Evolutionary conservation across 2,797 vertebrate genomes (phyloP).

Genomic region (Myioborus miniatus): DNA sequence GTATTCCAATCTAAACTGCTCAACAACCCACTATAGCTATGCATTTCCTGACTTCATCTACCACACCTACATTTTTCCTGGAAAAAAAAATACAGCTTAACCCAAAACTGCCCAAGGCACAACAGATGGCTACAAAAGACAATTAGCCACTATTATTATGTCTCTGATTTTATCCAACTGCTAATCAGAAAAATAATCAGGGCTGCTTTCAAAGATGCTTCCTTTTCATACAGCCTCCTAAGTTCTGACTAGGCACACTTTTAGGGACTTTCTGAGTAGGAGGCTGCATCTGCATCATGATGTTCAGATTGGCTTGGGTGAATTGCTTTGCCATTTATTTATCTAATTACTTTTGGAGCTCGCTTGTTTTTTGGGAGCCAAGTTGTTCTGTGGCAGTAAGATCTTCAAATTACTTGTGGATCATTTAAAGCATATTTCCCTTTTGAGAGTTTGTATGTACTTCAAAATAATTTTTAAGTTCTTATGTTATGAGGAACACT

Average conservation of each 20-base stretch:
- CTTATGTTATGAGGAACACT: not conserved
- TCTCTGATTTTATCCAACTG: not conserved
- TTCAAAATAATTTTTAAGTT: not conserved
- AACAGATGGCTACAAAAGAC: not conserved
- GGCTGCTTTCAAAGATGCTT: not conserved
- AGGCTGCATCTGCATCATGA: not conserved
- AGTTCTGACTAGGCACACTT: not conserved
- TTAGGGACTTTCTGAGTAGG: not conserved
- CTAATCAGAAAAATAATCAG: constrained; percentile 2
- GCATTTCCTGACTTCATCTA: not conserved
- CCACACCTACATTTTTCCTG: not conserved
- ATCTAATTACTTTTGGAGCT: not conserved
- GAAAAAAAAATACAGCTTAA: not conserved
- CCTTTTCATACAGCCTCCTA: not conserved
- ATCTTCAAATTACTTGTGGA: not conserved
- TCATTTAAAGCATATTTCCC: not conserved
- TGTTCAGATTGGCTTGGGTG: not conserved
- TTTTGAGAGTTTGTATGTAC: not conserved
- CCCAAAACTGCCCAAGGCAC: not conserved
- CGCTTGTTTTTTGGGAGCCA: not conserved
- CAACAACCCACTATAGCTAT: not conserved
- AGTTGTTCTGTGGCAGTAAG: not conserved
- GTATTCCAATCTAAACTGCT: not conserved
- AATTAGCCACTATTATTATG: not conserved
- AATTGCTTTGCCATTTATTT: not conserved